Conservation (phyloP, 2,797 vertebrate species). For the Anguilla marmorata region DNA sequence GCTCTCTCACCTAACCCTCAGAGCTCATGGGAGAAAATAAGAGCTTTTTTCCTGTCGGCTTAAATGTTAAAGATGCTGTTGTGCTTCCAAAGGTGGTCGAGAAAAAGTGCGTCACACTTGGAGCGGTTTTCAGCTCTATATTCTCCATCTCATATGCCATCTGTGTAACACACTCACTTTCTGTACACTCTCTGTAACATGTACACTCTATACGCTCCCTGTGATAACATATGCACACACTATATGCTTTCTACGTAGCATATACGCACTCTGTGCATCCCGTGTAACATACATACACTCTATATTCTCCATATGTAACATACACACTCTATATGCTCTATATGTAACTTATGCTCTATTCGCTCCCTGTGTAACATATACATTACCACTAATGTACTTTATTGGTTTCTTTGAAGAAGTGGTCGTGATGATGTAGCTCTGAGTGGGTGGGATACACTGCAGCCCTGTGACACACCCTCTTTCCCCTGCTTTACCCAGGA, state of each 20-base stretch:
- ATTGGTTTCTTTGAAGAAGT: background rate
- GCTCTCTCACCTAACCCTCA: background rate
- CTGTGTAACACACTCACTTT: background rate
- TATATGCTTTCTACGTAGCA: too few relatives aligned
- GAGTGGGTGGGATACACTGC: background rate
- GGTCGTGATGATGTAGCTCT: background rate
- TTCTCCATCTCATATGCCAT: background rate
- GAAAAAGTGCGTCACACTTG: background rate
- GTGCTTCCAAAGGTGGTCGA: background rate
- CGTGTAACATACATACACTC: too few relatives aligned
- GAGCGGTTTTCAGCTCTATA: background rate
- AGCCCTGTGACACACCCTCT: background rate
- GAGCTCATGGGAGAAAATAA: background rate
- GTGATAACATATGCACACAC: too few relatives aligned
- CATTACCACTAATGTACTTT: background rate
- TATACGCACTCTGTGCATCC: too few relatives aligned
- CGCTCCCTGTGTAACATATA: background rate
- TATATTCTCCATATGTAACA: too few relatives aligned
- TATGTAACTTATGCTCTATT: background rate
- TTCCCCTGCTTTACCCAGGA: slow-evolving; percentile 69
- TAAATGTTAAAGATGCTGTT: background rate
- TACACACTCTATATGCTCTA: too few relatives aligned
- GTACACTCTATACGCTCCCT: too few relatives aligned
- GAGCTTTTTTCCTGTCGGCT: background rate
- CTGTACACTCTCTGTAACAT: too few relatives aligned